These are phyloP conservation scores for Danio tinwini DNA, from an alignment of 2,797 vertebrate species.

Conservation along the genomic window DNA sequence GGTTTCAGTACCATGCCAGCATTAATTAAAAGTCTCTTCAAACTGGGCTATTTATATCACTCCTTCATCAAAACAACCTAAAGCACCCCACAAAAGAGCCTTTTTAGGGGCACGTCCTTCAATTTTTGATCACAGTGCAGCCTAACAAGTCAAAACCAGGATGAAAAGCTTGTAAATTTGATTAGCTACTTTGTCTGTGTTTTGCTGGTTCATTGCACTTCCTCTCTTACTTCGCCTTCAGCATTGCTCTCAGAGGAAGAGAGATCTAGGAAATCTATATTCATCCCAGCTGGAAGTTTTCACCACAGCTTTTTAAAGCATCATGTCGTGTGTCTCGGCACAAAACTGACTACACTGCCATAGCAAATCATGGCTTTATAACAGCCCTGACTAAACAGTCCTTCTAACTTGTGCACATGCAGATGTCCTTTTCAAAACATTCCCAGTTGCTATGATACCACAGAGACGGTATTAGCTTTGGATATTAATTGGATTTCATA, in stretches of 20 bases:
- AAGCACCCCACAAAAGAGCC: conserved; percentile 58
- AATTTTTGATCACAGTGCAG: conserved; percentile 14
- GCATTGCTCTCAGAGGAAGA: conserved; percentile 13
- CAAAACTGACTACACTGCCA: conserved; percentile 24
- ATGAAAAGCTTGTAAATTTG: conserved; percentile 13
- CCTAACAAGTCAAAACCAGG: not conserved
- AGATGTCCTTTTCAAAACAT: conserved; percentile 57
- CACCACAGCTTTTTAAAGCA: conserved; percentile 2
- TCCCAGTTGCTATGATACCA: conserved; percentile 80
- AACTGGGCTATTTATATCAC: conserved; percentile 65
- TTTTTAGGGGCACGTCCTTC: conserved; percentile 22
- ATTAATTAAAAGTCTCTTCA: conserved; percentile 62
- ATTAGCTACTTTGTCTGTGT: not conserved
- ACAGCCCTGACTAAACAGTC: conserved; percentile 17
- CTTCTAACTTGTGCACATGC: conserved; percentile 6
- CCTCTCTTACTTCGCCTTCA: not conserved
- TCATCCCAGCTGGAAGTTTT: conserved; percentile 15
- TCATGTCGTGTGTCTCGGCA: conserved; percentile 15
- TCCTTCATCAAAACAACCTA: conserved; percentile 69
- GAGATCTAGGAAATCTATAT: conserved; percentile 23
- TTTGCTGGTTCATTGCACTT: conserved; percentile 15
- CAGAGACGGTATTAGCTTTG: conserved; percentile 73
- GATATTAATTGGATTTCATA: conserved; percentile 73
- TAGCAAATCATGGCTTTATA: conserved; percentile 37
- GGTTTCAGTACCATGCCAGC: conserved; percentile 59